These are phyloP conservation scores for Eueremaeus valkanovi DNA, from an alignment of 2,888 invertebrate species.

Conservation along the genomic window DNA sequence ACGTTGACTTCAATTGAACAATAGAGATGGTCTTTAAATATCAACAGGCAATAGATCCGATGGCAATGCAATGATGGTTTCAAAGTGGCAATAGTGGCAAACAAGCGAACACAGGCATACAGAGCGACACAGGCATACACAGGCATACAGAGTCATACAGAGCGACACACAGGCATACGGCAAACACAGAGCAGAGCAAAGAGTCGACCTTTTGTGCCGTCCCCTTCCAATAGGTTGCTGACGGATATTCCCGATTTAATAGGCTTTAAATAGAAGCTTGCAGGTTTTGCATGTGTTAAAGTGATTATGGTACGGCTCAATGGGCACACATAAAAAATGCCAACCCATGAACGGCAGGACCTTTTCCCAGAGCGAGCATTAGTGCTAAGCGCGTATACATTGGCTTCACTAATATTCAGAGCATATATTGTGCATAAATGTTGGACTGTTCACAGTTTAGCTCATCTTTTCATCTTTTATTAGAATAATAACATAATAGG, in stretches of 20 bases:
- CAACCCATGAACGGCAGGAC: conserved; percentile 29
- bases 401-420: neutral
- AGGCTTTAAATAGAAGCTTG: conserved; percentile 32
- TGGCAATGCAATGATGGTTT: neutral
- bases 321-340: conserved; percentile 32
- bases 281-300: conserved; percentile 36
- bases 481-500: conserved; percentile 31
- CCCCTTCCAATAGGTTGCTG: conserved; percentile 19
- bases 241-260: conserved; percentile 33
- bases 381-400: too few relatives aligned
- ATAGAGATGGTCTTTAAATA: conserved; percentile 28
- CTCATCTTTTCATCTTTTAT: conserved; percentile 35
- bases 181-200: too few relatives aligned
- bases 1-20: conserved; percentile 34
- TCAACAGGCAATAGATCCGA: conserved; percentile 28
- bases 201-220: conserved; percentile 16
- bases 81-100: neutral
- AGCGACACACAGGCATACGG: neutral
- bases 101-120: too few relatives aligned
- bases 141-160: too few relatives aligned
- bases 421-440: conserved; percentile 17
- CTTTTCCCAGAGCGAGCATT: conserved; percentile 34
- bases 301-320: conserved; percentile 32
- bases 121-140: too few relatives aligned
- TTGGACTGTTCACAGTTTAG: conserved; percentile 32